Evolutionary conservation across 2,113 vertebrate species (phyloP), one percentile per base, ranked within the genome.

Genomic region (Eulemur rufifrons): DNA sequence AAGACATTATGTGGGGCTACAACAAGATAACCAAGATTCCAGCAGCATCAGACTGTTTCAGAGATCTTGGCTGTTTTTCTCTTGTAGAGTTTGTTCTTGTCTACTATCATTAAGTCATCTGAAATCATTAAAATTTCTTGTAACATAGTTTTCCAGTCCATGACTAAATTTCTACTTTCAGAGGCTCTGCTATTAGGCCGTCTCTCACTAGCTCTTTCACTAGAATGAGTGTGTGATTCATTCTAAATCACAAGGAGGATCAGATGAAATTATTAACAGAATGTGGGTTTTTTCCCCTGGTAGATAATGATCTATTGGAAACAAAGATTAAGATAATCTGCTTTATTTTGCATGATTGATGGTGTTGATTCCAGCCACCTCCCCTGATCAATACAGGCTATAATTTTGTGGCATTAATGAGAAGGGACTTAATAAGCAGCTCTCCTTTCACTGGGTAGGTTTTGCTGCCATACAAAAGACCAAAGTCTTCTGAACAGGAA

Each of bases 291-390:
- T 17, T 59, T 25, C 50, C 63, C 50, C 77, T 87, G n/a, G 63
- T 59, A 59, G 82, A 69, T 93, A 97, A 97, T 52, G 89, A 78
- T 93, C 42, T 93, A 68, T 76, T 94, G 80, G 69, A 97, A 94
- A 61, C 42, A 95, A 97, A 96, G 91, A 94, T 89, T 91, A 98
- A 86, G 59, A 95, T 97, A 93, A 61, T 68, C 87, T 82, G 77
- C 76, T 88, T 95, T 94, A 20, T 50, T 93, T 89, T 92, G 93
- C 59, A 52, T 42, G 94, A 96, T 91, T 83, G 92, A 64, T 0
- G 1, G 81, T 56, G 77, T n/a, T 83, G 52, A 92, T 78, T 95
- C 84, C 89, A 54, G 69, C 13, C 0, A 8, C 59, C 54, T 27
- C n/a, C 68, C 94, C 77, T 90, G 56, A 81, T 18, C 15, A 54